Conservation (phyloP, 2,888 invertebrate genomes). For the Dioctria rufipes region DNA sequence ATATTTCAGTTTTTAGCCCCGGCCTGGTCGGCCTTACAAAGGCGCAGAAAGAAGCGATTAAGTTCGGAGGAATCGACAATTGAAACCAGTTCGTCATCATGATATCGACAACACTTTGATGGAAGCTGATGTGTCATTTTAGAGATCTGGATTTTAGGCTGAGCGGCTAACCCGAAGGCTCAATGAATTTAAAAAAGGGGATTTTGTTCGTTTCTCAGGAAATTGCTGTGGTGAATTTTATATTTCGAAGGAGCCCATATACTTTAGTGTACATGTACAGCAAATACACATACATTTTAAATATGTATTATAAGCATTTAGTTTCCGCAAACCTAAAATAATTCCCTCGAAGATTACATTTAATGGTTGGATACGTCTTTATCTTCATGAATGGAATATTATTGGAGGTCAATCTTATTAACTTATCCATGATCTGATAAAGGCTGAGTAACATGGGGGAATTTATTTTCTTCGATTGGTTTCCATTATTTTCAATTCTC, state of each 20-base stretch:
- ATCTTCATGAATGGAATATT: neutral
- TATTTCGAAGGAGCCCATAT: too few species aligned
- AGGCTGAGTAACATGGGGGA: conserved; percentile 23
- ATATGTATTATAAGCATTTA: too few species aligned
- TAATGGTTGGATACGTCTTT: neutral
- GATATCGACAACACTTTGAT: conserved; percentile 49
- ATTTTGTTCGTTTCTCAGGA: neutral
- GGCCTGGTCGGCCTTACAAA: conserved; percentile 23
- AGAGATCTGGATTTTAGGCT: neutral
- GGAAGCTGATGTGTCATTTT: conserved; percentile 42
- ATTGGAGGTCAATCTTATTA: conserved; percentile 48
- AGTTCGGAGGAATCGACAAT: conserved; percentile 55
- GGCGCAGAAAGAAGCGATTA: conserved; percentile 57
- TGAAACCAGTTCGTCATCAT: conserved; percentile 59
- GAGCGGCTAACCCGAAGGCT: neutral
- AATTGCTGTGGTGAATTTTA: neutral
- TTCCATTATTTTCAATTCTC: conserved; percentile 49
- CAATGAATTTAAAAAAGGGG: conserved; percentile 1
- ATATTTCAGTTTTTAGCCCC: conserved; percentile 30
- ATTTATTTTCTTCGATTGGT: conserved; percentile 39
- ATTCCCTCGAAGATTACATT: conserved; percentile 9
- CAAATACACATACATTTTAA: neutral
- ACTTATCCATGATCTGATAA: conserved; percentile 46
- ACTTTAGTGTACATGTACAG: too few species aligned
- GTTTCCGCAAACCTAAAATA: neutral